Evolutionary conservation across 1,140 invertebrate species (phyloP).

Genomic region (Lepidurus packardi): DNA sequence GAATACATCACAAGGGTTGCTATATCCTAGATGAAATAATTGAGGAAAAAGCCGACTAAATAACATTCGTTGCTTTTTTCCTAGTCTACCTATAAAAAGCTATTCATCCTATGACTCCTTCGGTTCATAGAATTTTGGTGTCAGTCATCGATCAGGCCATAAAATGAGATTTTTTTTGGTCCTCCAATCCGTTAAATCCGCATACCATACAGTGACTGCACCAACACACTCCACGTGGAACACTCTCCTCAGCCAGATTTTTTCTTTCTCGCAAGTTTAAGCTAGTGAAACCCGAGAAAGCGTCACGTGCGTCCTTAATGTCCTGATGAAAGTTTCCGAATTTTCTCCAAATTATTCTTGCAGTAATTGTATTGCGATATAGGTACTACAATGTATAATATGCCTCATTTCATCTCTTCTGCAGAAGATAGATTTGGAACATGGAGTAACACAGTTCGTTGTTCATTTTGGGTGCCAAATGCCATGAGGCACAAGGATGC

Average conservation of each 20-base stretch:
- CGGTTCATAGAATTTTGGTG: not conserved
- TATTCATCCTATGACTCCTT: not conserved
- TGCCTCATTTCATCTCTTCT: too few species aligned
- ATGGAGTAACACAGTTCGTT: not conserved
- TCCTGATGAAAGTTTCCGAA: too few species aligned
- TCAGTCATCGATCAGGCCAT: not conserved
- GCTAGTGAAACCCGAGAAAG: too few species aligned
- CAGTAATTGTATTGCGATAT: too few species aligned
- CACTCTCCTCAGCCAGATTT: too few species aligned
- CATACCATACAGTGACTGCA: not conserved
- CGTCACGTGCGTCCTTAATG: too few species aligned
- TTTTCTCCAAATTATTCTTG: too few species aligned
- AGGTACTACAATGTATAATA: too few species aligned
- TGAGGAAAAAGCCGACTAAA: not conserved
- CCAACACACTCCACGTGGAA: not conserved
- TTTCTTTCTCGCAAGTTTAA: too few species aligned
- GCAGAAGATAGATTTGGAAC: too few species aligned
- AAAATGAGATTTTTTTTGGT: not conserved
- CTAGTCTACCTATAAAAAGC: not conserved
- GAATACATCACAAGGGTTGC: not conserved
- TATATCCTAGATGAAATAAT: not conserved
- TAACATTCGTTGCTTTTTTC: not conserved
- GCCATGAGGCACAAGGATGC: conserved; percentile 12
- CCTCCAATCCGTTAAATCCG: not conserved
- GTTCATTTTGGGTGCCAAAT: not conserved